Evolutionary conservation across 2,113 vertebrate species (phyloP), one percentile per base, ranked within the genome.

Genomic region (Mormyrus lacerda): DNA sequence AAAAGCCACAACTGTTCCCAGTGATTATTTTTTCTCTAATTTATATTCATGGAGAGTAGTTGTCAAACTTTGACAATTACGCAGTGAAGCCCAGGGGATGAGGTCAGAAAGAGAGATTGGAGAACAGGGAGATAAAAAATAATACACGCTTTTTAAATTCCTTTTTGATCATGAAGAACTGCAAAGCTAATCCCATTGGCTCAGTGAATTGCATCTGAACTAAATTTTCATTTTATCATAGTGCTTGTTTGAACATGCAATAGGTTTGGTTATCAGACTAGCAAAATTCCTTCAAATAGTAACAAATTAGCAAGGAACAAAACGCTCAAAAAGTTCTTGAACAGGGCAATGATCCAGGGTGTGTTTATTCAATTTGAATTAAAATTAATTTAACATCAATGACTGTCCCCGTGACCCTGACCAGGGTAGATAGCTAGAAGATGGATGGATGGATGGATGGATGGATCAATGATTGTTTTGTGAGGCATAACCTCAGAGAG

Each of bases 111-210:
- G 24, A 69, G 58, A 27, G n/a, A 65, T 51, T 61, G 88, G 88
- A 85, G 50, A 85, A 90, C 89, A 91, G 61, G 42, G 79, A 90
- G 91, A 93, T 95, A 91, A 93, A 95, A 94, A 91, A 95, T 95
- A 93, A 95, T 95, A 93, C 93, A 95, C 91, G 44, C 90, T 93
- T 91, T 91, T 91, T 89, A 89, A 58, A 88, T 73, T 90, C 91
- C 87, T 87, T 88, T 92, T 89, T 90, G 91, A 69, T 91, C 90
- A 88, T 90, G 89, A 90, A 45, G 87, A 90, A 88, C 88, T 91
- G 91, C 91, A 92, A 91, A 73, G 85, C 82, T 42, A 93, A 92
- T 91, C 39, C 82, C 82, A 82, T 50, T 69, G 61, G 44, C 44
- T 17, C 73, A n/a, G 53, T 45, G 88, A 89, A 89, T 55, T 58